Evolutionary conservation across 2,113 vertebrate genomes (phyloP).

Genomic region (Symphodus melops): DNA sequence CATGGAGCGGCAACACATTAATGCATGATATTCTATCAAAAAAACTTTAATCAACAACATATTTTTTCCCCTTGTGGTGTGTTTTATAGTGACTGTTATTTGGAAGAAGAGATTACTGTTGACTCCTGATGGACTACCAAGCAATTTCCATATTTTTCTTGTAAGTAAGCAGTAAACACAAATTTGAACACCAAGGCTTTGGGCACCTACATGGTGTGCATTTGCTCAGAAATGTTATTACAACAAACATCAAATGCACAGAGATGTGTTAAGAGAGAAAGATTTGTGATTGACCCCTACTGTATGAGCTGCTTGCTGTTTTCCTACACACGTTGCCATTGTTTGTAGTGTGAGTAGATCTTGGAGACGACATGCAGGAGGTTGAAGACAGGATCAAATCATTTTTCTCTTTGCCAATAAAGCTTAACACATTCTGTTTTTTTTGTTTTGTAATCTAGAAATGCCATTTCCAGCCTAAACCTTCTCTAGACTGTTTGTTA

Average conservation of each 20-base stretch:
- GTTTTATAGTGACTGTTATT: slow-evolving; percentile 31
- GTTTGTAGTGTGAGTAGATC: slow-evolving; percentile 20
- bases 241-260: slow-evolving; percentile 38
- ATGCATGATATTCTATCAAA: slow-evolving; percentile 21
- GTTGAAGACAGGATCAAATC: slow-evolving; percentile 22
- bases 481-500: slow-evolving; percentile 16
- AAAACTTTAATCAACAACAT: slow-evolving; percentile 18
- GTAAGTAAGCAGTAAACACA: slow-evolving; percentile 36
- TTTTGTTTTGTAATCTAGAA: slow-evolving; percentile 25
- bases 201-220: slow-evolving; percentile 32
- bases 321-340: slow-evolving; percentile 1
- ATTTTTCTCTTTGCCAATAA: slow-evolving; percentile 34
- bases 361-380: slow-evolving; percentile 31
- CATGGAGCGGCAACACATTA: neutral
- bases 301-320: slow-evolving; percentile 33
- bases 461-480: slow-evolving; percentile 25
- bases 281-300: slow-evolving; percentile 48
- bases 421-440: slow-evolving; percentile 9
- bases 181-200: slow-evolving; percentile 26
- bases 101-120: slow-evolving; percentile 36
- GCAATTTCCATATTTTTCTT: slow-evolving; percentile 33
- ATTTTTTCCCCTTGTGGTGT: slow-evolving; percentile 6
- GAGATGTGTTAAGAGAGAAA: slow-evolving; percentile 27
- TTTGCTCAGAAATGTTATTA: slow-evolving; percentile 60
- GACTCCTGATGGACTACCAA: slow-evolving; percentile 32